phyloP scores from a whole-genome alignment of 2,888 invertebrate species.

The Volucella inanis region DNA sequence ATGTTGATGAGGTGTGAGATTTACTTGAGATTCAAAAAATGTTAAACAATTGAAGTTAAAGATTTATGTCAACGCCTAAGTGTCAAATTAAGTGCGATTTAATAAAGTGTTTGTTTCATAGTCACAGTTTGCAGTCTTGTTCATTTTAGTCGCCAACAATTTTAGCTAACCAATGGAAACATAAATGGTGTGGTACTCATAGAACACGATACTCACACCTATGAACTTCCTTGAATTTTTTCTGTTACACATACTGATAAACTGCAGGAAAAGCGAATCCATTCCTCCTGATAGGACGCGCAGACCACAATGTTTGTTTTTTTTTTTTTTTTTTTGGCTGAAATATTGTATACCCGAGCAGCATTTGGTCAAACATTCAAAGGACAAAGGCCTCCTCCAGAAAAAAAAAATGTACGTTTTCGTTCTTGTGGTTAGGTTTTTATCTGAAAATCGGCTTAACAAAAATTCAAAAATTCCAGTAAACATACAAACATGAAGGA shows the following conservation, averaged over 20 bases:
- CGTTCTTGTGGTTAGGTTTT: conserved; percentile 65
- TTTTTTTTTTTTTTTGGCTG: conserved; percentile 13
- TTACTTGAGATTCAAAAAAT: no score
- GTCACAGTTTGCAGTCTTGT: no score
- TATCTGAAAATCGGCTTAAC: conserved; percentile 71
- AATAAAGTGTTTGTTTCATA: no score
- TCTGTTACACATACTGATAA: conserved; percentile 36
- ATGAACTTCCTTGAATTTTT: not conserved
- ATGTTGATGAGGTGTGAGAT: no score
- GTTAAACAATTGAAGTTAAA: no score
- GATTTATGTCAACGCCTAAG: no score
- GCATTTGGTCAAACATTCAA: conserved; percentile 48
- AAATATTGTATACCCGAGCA: conserved; percentile 6
- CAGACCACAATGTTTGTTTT: conserved; percentile 27
- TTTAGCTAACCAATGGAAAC: no score
- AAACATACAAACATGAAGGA: conserved; percentile 14
- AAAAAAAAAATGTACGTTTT: conserved; percentile 48
- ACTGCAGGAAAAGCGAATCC: conserved; percentile 56
- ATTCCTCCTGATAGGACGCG: conserved; percentile 17
- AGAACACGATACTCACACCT: no score
- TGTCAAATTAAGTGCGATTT: no score
- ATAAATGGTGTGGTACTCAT: no score
- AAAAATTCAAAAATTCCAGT: conserved; percentile 55
- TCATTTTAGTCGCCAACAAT: no score
- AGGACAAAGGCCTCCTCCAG: conserved; percentile 62